A percentile compares a stretch with the other conserved stretches of the same genome.
Evolutionary conservation across 2,888 invertebrate species (phyloP).

Genomic region (Galerucella calmariensis): DNA sequence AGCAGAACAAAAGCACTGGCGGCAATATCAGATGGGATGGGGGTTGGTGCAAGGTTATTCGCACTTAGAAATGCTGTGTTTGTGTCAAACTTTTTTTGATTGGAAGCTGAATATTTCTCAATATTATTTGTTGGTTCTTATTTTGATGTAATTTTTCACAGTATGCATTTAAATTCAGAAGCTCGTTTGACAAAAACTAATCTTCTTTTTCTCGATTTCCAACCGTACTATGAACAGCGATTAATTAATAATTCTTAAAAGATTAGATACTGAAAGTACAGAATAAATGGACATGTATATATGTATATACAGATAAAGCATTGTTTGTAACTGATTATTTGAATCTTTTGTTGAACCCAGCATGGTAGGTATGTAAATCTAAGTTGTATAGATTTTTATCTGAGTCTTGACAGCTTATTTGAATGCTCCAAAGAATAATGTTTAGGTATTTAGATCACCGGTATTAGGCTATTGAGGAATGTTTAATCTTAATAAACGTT

Average conservation of each 20-base stretch:
- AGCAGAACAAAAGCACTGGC: too few species aligned
- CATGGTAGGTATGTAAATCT: constrained; percentile 30
- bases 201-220: neutral
- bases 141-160: neutral
- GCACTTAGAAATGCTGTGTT: too few species aligned
- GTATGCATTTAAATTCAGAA: neutral
- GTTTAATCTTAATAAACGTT: constrained; percentile 25
- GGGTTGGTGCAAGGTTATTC: too few species aligned
- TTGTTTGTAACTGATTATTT: constrained; percentile 9
- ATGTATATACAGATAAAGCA: constrained; percentile 7
- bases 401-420: constrained; percentile 32
- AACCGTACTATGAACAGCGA: neutral
- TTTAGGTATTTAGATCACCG: constrained; percentile 10
- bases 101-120: too few species aligned
- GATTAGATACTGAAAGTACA: constrained; percentile 1
- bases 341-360: constrained; percentile 8
- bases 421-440: constrained; percentile 18
- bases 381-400: constrained; percentile 34
- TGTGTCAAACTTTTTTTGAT: too few species aligned
- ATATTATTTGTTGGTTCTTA: too few species aligned
- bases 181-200: neutral
- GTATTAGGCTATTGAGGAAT: constrained; percentile 23
- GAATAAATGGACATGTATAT: constrained; percentile 1
- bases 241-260: neutral
- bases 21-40: too few species aligned